phyloP scores from a whole-genome alignment of 2,113 vertebrate genomes.

The Pao palembangensis region DNA sequence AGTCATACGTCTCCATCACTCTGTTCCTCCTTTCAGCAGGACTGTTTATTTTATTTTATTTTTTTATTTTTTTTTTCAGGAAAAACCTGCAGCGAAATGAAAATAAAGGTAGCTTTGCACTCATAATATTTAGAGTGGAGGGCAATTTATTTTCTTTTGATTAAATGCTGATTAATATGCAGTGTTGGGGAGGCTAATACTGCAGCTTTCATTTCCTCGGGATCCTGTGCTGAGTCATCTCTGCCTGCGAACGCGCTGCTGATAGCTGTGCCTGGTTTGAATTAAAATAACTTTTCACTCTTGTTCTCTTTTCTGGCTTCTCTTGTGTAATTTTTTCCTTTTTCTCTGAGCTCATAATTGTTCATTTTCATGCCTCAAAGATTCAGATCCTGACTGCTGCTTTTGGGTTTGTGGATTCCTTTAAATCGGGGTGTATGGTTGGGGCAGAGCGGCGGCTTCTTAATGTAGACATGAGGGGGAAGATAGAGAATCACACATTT shows the following conservation, averaged over 20 bases:
- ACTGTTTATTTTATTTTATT: constrained; percentile 68
- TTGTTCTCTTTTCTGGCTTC: constrained; percentile 36
- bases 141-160: constrained; percentile 90
- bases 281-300: constrained; percentile 72
- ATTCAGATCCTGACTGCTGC: background rate
- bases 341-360: constrained; percentile 50
- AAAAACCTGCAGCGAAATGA: constrained; percentile 64
- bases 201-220: constrained; percentile 83
- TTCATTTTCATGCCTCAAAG: constrained; percentile 3
- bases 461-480: background rate
- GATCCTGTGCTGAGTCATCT: constrained; percentile 82
- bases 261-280: constrained; percentile 87
- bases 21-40: constrained; percentile 63
- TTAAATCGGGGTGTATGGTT: constrained; percentile 22
- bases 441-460: constrained; percentile 15
- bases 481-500: background rate
- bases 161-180: constrained; percentile 97
- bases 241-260: constrained; percentile 67
- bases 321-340: constrained; percentile 28
- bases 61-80: constrained; percentile 62
- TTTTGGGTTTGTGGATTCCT: constrained; percentile 27
- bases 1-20: constrained; percentile 36
- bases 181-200: constrained; percentile 87
- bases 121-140: constrained; percentile 92
- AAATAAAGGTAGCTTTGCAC: constrained; percentile 73